Evolutionary conservation across 1,140 invertebrate species (phyloP).

Genomic region (Ceratosolen fusciceps): DNA sequence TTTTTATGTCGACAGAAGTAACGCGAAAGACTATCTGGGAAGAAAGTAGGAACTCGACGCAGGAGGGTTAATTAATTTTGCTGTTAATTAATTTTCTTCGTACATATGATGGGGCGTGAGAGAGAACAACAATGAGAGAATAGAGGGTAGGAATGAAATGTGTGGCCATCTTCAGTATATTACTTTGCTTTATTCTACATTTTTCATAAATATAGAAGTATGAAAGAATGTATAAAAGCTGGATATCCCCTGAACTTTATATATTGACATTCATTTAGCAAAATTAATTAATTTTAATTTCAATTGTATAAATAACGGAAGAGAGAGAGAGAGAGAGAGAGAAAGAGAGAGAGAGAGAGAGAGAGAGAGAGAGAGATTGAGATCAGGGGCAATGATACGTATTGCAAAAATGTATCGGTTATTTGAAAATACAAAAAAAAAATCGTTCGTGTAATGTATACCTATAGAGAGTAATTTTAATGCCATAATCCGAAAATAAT

Average conservation of each 20-base stretch:
- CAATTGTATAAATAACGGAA: background rate
- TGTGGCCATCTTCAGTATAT: slow-evolving; percentile 36
- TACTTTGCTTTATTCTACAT: slow-evolving; percentile 40
- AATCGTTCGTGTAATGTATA: no score
- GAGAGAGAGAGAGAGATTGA: no score
- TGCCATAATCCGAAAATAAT: no score
- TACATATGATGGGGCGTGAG: background rate
- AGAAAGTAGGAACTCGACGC: background rate
- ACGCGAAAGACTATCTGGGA: background rate
- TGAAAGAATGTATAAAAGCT: slow-evolving; percentile 4
- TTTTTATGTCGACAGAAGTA: background rate
- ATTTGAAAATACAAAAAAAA: no score
- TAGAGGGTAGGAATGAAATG: slow-evolving; percentile 27
- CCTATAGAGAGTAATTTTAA: no score
- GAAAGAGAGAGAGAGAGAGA: background rate
- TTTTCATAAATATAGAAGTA: slow-evolving; percentile 41
- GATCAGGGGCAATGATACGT: no score
- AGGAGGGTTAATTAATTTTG: slow-evolving; percentile 41
- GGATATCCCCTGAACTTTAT: background rate
- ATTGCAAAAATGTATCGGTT: no score
- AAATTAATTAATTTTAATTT: slow-evolving; percentile 40
- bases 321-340: background rate
- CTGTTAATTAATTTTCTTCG: slow-evolving; percentile 41
- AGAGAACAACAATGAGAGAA: slow-evolving; percentile 14
- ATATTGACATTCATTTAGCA: slow-evolving; percentile 28